Evolutionary conservation across 2,113 vertebrate species (phyloP), one percentile per base, ranked within the genome.

Genomic region (Neogobius melanostomus): DNA sequence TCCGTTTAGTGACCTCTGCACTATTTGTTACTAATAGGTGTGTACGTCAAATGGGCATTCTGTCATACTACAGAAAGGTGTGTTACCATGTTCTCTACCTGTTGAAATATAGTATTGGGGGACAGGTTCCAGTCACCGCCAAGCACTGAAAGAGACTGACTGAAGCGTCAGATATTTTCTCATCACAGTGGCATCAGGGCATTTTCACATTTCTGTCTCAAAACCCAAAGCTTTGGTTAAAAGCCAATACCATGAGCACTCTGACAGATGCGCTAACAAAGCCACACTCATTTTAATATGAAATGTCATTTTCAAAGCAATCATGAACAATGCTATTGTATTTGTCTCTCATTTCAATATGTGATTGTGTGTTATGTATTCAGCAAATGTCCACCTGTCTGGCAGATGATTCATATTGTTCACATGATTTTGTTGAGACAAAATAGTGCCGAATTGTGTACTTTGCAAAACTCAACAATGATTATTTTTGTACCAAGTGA

Each of bases 211-310:
- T 63, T 69, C 48, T 61, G 54, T 63, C 45, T 67, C 53, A 16
- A 59, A 44, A 64, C n/a, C 62, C 46, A 48, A 48, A 64, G 45
- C 62, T 64, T 64, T 64, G 45, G 62, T 48, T 14, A 64, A 64
- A 48, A 48, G 45, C 45, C 62, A 64, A 64, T n/a, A 4, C 45
- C 28, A 28, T 11, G 51, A 71, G 56, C 60, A 71, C 36, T 50
- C 59, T 63, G 59, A 74, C 54, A 17, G 70, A 72, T 63, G 68
- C 66, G 68, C 70, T 61, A 11, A 72, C 70, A 66, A 72, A 76
- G 61, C 59, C 71, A 75, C 72, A 79, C 70, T n/a, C 21, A 67
- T 75, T 78, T 74, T 48, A 67, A 66, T 71, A 77, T 49, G 56
- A 68, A 70, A 68, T 73, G 36, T 61, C 4, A 17, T 66, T 71